Conservation (phyloP, 2,113 vertebrate species). For the Ptyas mucosa region DNA sequence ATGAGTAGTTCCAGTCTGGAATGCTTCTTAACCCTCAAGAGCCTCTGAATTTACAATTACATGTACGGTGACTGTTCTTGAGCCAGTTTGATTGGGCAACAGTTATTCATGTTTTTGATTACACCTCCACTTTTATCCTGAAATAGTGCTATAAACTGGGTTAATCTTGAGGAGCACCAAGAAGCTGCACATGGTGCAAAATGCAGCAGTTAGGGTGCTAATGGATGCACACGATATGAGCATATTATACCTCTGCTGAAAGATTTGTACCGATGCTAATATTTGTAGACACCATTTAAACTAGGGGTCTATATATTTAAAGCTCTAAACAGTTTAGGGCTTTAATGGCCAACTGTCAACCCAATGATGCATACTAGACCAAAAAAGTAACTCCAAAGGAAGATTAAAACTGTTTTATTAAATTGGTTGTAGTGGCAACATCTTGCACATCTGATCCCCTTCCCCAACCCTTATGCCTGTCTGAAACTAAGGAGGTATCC, state of each 20-base stretch:
- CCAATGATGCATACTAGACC: not conserved
- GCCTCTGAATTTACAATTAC: not conserved
- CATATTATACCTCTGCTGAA: not conserved
- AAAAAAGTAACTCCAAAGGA: not conserved
- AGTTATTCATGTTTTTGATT: not conserved
- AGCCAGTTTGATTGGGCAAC: not conserved
- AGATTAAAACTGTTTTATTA: not conserved
- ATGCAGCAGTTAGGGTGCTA: not conserved
- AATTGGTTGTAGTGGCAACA: not conserved
- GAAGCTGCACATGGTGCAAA: not conserved
- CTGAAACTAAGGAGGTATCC: not conserved
- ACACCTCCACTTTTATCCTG: not conserved
- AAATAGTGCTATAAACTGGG: not conserved
- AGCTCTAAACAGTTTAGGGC: not conserved
- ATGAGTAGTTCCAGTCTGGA: not conserved
- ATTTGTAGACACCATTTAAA: not conserved
- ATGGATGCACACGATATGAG: not conserved
- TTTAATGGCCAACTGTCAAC: not conserved
- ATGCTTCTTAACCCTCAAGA: not conserved
- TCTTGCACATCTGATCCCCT: not conserved
- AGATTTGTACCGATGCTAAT: not conserved
- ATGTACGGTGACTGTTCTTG: not conserved
- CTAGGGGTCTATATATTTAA: not conserved
- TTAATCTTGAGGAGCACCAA: not conserved
- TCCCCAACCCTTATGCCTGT: not conserved